Percentiles rank a stretch among this genome's conserved stretches.
Conservation (phyloP, 2,888 invertebrate genomes). For the Dryomyza anilis region DNA sequence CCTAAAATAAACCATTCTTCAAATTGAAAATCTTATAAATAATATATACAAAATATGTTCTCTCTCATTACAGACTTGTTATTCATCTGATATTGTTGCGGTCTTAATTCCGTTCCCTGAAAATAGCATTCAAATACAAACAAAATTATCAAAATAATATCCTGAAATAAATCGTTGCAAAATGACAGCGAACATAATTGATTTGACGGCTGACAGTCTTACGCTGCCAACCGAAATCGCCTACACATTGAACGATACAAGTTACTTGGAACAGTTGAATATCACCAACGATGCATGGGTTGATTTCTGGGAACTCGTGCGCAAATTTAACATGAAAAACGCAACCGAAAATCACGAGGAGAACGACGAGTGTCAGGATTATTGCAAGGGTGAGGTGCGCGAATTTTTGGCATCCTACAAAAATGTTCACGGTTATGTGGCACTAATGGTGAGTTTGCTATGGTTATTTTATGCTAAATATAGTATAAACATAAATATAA, state of each 20-base stretch:
- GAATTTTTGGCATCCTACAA: constrained; percentile 70
- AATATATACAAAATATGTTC: too few species aligned
- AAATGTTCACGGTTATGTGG: constrained; percentile 80
- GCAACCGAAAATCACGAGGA: constrained; percentile 17
- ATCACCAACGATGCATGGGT: constrained; percentile 48
- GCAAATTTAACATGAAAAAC: constrained; percentile 17
- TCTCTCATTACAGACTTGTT: too few species aligned
- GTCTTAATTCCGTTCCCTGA: too few species aligned
- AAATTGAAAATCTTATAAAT: too few species aligned
- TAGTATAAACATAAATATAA: too few species aligned
- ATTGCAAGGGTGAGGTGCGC: constrained; percentile 68
- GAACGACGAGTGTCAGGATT: constrained; percentile 56
- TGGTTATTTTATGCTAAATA: too few species aligned
- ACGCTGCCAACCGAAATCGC: background rate
- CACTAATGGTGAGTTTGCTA: constrained; percentile 79
- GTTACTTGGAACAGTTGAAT: constrained; percentile 28
- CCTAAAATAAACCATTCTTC: too few species aligned
- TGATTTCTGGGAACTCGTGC: constrained; percentile 46
- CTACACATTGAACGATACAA: background rate
- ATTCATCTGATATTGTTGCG: too few species aligned
- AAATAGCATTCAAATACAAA: background rate
- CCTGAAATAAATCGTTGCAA: background rate
- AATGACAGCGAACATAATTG: background rate
- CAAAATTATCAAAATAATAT: background rate
- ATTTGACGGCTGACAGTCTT: background rate